Evolutionary conservation across 1,140 invertebrate species (phyloP), one percentile per base, ranked within the genome.

Genomic region (Choristoneura fumiferana): DNA sequence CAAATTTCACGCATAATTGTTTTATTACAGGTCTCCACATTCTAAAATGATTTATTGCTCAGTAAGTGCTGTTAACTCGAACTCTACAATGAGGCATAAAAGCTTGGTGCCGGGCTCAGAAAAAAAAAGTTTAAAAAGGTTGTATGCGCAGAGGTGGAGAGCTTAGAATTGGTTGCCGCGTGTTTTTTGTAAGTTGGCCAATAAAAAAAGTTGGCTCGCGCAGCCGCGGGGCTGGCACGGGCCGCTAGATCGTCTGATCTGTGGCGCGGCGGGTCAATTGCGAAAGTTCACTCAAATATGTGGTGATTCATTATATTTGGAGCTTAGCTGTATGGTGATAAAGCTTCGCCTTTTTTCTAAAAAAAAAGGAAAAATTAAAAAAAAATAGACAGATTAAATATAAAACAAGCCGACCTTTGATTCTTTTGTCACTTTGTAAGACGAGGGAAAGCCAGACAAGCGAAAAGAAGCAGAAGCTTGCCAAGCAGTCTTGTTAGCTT

Each of bases 171-270:
- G 22, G 14, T 57, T 62, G 57, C 37, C 9, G 4, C 18, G 8
- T n/a, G 2, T 54, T 54, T 58, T 68, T 67, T 67, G 73, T 73
- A 61, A 39, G 63, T 57, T 53, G 38, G 59, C 34, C 43, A 63
- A 63, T 63, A 62, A 71, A 72, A 69, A 70, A 72, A 71, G 68
- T 58, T 65, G 64, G 67, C 49, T 40, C 55, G 59, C 37, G 45
- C 57, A 57, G 81, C 81, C 79, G 54, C 71, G 56, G 81, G 81
- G 78, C 56, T 84, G 81, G 81, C 81, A 84, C 81, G 81, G 72
- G 81, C 81, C 71, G 67, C 54, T 49, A 62, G 60, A 68, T 68
- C 59, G 54, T 57, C 59, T 56, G 52, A 52, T 61, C 64, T 65
- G 62, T 62, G 60, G 58, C 38, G 40, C 43, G 18, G 18, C 40